phyloP scores from a whole-genome alignment of 2,888 invertebrate genomes.

The Luperina testacea region DNA sequence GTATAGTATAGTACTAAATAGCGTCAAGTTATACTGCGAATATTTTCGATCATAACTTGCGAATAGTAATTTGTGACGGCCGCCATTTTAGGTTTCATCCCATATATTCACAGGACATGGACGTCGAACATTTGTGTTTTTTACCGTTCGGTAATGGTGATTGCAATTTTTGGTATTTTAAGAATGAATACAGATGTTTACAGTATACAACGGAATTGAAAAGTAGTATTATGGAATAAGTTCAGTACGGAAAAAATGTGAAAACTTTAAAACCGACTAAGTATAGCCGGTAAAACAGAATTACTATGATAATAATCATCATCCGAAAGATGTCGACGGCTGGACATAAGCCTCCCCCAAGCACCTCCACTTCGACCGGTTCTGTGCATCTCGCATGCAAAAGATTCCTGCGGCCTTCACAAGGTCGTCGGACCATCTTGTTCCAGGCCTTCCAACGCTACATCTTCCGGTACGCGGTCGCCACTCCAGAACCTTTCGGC shows the following conservation, averaged over 20 bases:
- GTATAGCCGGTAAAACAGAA: too few species aligned
- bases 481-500: too few species aligned
- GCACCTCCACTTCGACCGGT: too few species aligned
- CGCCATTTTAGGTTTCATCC: constrained; percentile 7
- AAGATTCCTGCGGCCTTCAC: too few species aligned
- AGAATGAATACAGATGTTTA: background rate
- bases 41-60: constrained; percentile 47
- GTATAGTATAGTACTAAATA: constrained; percentile 15
- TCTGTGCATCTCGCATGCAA: too few species aligned
- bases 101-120: constrained; percentile 15
- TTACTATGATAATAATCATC: too few species aligned
- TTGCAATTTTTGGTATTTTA: constrained; percentile 24
- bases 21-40: constrained; percentile 10
- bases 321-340: too few species aligned
- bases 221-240: background rate
- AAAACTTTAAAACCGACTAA: background rate
- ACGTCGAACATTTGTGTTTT: background rate
- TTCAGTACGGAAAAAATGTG: background rate
- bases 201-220: background rate
- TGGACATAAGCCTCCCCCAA: too few species aligned
- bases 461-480: too few species aligned
- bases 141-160: constrained; percentile 26
- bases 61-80: constrained; percentile 20
- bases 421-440: too few species aligned
- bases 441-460: too few species aligned